Evolutionary conservation across 1,140 invertebrate genomes (phyloP), one percentile per base, ranked within the genome.

Genomic region (Cepaea nemoralis): DNA sequence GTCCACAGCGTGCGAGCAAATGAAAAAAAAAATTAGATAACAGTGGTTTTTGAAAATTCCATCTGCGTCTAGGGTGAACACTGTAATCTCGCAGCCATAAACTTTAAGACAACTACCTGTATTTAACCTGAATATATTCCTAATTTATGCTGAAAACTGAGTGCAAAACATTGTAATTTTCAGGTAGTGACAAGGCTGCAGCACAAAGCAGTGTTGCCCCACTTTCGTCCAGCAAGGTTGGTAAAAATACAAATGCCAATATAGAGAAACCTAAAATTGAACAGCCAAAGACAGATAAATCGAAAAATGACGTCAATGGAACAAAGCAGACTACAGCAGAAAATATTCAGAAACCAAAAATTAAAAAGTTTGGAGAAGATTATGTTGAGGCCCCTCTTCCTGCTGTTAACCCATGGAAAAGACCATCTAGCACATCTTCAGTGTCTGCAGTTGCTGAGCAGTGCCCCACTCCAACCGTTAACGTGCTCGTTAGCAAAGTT

Each of bases 301-400:
- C 59, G 0, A 78, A 78, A 45, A 69, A 3, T 69, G 77, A 78
- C 31, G 0, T 63, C 48, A 78, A 69, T 69, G 77, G 77, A 0
- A 78, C n/a, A n/a, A 63, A 31, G 59, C 55, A 59, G 59, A 3
- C 35, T 19, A 8, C 63, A 14, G 14, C 14, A 45, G 71, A 74
- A 50, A 42, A 16, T 27, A 48, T 1, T 31, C 77, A 67, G 31
- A 69, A 69, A 35, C 59, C 77, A 16, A 78, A 78, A 31, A 67
- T 63, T 55, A 78, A 78, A 48, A 78, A 12, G 63, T 78, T 78
- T 78, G 77, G 77, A 3, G 77, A 78, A 45, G 63, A 78, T 59
- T 78, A 45, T 78, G 63, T 78, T 50, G 77, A 78, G 48, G 77
- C 77, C 2, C 77, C 77, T 6, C 63, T 78, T 10, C 77, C 77